Evolutionary conservation across 2,797 vertebrate genomes (phyloP).

Genomic region (Galaxias olidus): DNA sequence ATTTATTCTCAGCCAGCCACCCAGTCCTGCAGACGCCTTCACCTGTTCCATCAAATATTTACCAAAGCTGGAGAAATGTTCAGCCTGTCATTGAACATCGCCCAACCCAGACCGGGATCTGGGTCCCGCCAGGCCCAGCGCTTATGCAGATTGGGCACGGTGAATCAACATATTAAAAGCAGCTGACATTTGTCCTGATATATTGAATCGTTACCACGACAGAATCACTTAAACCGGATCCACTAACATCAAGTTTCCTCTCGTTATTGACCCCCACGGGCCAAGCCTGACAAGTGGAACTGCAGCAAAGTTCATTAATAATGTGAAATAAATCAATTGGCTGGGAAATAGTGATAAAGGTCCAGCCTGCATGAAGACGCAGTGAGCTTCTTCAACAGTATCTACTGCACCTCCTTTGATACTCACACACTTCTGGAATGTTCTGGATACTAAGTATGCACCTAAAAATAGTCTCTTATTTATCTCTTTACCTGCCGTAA

Average conservation of each 20-base stretch:
- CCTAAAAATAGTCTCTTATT: too few relatives aligned
- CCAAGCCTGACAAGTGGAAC: constrained; percentile 90
- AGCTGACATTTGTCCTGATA: constrained; percentile 93
- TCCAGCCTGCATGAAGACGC: constrained; percentile 62
- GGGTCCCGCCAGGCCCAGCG: constrained; percentile 74
- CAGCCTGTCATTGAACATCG: constrained; percentile 39
- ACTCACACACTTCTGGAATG: too few relatives aligned
- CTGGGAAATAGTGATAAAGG: constrained; percentile 80
- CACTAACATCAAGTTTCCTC: constrained; percentile 94
- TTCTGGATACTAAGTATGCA: too few relatives aligned
- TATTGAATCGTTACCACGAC: constrained; percentile 91
- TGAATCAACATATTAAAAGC: constrained; percentile 93
- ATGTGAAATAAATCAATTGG: constrained; percentile 96
- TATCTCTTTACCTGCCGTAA: too few relatives aligned
- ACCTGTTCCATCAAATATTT: constrained; percentile 67
- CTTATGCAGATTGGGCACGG: constrained; percentile 86
- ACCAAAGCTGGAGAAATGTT: constrained; percentile 42
- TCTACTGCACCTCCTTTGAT: constrained; percentile 20
- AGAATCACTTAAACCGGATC: constrained; percentile 94
- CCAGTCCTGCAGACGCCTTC: constrained; percentile 18
- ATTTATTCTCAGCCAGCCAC: constrained; percentile 13
- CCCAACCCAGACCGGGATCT: constrained; percentile 53
- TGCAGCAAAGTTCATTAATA: constrained; percentile 99
- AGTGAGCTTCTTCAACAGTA: constrained; percentile 12
- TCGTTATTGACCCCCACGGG: constrained; percentile 91